phyloP scores from a whole-genome alignment of 2,113 vertebrate species.

The Machaerirhynchus nigripectus region DNA sequence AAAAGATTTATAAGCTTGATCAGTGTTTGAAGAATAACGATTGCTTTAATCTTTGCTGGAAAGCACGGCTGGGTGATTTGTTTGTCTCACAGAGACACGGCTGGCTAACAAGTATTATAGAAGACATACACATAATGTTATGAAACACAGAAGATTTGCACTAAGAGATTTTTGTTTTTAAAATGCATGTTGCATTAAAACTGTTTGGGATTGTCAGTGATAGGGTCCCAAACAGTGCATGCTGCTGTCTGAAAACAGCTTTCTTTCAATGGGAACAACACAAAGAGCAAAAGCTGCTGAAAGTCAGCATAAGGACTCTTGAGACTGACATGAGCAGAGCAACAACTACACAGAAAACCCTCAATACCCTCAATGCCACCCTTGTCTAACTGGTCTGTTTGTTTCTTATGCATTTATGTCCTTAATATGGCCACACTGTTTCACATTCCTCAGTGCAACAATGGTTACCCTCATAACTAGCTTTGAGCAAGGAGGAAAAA shows the following conservation, averaged over 20 bases:
- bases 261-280: neutral
- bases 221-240: neutral
- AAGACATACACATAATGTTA: neutral
- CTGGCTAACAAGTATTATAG: neutral
- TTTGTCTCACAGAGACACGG: neutral
- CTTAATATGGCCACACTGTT: neutral
- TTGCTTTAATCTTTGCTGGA: conserved; percentile 26
- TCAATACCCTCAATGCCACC: neutral
- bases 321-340: neutral
- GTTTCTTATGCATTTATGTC: neutral
- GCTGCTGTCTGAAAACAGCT: neutral
- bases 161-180: neutral
- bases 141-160: neutral
- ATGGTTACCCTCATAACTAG: neutral
- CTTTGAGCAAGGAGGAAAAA: neutral
- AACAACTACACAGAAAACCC: neutral
- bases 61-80: neutral
- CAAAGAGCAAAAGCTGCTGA: neutral
- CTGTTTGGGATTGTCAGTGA: neutral
- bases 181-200: neutral
- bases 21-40: conserved; percentile 1
- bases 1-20: conserved; percentile 6
- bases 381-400: neutral
- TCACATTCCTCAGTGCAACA: neutral
- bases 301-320: neutral